These are phyloP conservation scores for Iguana delicatissima DNA, from an alignment of 2,797 vertebrate species.

Conservation along the genomic window DNA sequence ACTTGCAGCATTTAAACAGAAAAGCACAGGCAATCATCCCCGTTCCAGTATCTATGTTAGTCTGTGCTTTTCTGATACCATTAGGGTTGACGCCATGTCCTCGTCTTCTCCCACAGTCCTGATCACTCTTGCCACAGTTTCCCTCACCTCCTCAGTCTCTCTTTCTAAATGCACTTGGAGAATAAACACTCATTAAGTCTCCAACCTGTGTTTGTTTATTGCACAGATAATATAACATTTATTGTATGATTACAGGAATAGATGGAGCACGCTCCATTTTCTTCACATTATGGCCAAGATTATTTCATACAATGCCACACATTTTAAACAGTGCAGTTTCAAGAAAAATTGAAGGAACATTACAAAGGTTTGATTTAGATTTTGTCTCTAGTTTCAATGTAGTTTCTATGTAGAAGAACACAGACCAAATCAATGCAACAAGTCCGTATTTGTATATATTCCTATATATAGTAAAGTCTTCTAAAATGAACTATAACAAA, in stretches of 20 bases:
- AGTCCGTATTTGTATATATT: conserved; percentile 50
- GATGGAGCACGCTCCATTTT: neutral
- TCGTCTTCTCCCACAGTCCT: too few species aligned
- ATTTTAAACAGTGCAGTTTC: conserved; percentile 17
- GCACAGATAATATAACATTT: neutral
- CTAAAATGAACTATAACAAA: conserved; percentile 65
- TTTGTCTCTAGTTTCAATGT: conserved; percentile 25
- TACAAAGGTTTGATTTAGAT: conserved; percentile 5
- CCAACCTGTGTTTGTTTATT: neutral
- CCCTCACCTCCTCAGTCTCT: neutral
- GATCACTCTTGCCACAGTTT: neutral
- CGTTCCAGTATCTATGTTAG: too few species aligned
- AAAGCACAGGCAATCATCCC: neutral
- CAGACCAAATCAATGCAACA: conserved; percentile 49
- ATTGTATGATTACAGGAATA: neutral
- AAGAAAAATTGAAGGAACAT: conserved; percentile 22
- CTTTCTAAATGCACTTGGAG: too few species aligned
- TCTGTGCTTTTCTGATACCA: too few species aligned
- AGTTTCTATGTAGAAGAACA: conserved; percentile 56
- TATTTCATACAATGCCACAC: neutral
- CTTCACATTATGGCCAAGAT: neutral
- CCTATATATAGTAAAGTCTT: conserved; percentile 16
- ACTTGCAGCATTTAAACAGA: neutral
- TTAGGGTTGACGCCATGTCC: too few species aligned
- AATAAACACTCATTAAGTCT: too few species aligned